Conservation (phyloP, 2,797 vertebrate species). For the Hoplostethus atlanticus region DNA sequence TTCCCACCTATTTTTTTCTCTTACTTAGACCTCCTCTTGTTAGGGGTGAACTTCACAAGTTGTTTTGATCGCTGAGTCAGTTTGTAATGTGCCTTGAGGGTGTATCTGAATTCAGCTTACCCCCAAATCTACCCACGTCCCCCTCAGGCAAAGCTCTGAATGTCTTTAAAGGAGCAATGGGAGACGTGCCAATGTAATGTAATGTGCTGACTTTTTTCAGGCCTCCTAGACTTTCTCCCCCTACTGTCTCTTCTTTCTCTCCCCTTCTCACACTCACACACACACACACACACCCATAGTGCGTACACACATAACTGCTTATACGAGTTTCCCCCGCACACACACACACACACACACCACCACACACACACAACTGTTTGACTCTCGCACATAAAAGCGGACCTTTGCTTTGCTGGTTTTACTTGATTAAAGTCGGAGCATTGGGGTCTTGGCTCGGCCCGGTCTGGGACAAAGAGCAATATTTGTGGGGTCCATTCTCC, state of each 20-base stretch:
- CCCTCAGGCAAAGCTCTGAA: slow-evolving; percentile 81
- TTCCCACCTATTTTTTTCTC: slow-evolving; percentile 52
- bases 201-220: slow-evolving; percentile 75
- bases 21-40: slow-evolving; percentile 67
- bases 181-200: slow-evolving; percentile 79
- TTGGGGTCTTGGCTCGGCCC: slow-evolving; percentile 78
- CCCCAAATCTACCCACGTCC: slow-evolving; percentile 82
- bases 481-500: slow-evolving; percentile 85
- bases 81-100: slow-evolving; percentile 80
- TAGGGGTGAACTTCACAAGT: slow-evolving; percentile 80
- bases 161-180: slow-evolving; percentile 78
- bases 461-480: slow-evolving; percentile 82
- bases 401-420: slow-evolving; percentile 80
- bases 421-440: slow-evolving; percentile 82
- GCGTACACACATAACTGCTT: slow-evolving; percentile 8
- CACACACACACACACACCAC: slow-evolving; percentile 35
- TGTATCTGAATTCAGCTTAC: slow-evolving; percentile 76
- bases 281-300: slow-evolving; percentile 26
- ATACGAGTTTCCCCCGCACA: not conserved
- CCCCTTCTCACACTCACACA: slow-evolving; percentile 25
- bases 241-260: slow-evolving; percentile 55
- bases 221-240: slow-evolving; percentile 67
- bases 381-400: slow-evolving; percentile 76
- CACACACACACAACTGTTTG: slow-evolving; percentile 62
- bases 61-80: slow-evolving; percentile 83